These are phyloP conservation scores for Peromyscus aztecus DNA, from an alignment of 2,797 vertebrate species.

Conservation along the genomic window DNA sequence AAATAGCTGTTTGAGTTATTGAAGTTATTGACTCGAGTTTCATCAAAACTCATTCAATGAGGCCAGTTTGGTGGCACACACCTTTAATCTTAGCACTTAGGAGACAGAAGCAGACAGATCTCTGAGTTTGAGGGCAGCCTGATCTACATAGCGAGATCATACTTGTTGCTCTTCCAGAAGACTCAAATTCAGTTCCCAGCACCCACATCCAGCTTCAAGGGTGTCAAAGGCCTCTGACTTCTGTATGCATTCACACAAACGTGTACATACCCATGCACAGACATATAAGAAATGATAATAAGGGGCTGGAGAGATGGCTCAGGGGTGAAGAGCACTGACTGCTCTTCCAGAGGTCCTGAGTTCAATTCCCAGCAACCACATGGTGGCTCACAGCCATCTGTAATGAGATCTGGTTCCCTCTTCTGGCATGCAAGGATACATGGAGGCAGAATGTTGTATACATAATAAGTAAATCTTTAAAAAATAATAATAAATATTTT, in stretches of 20 bases:
- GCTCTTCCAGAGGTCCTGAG: no score
- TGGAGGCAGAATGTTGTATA: no score
- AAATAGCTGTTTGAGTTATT: not conserved
- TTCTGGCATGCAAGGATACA: no score
- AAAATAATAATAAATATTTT: not conserved
- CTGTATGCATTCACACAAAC: not conserved
- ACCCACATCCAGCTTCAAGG: not conserved
- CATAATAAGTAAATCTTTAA: no score
- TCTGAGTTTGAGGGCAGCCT: not conserved
- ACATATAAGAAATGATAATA: not conserved
- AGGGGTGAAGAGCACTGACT: no score
- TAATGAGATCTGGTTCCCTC: no score
- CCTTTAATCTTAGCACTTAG: not conserved
- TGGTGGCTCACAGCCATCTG: no score
- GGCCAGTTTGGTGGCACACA: not conserved
- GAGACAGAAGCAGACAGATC: not conserved
- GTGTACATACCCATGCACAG: not conserved
- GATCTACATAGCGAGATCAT: not conserved
- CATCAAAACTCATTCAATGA: not conserved
- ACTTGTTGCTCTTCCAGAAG: not conserved
- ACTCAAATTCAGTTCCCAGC: not conserved
- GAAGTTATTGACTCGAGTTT: not conserved
- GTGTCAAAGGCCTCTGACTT: not conserved
- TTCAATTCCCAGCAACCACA: no score
- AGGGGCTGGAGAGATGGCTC: not conserved